Evolutionary conservation across 1,140 invertebrate species (phyloP).

Genomic region (Pectinophora gossypiella): DNA sequence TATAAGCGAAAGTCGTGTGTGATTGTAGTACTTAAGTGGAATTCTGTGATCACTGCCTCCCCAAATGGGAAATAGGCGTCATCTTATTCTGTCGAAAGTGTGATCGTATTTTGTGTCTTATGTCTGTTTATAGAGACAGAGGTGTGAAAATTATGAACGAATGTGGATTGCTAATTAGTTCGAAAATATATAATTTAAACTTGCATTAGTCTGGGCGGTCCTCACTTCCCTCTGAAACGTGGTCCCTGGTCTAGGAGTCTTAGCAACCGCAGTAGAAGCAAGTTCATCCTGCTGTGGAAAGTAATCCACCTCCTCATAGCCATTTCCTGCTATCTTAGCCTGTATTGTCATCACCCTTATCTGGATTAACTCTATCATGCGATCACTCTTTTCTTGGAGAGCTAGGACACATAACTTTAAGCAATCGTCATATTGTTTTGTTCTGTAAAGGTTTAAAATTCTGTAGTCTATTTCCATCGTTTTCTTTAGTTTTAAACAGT

Average conservation of each 20-base stretch:
- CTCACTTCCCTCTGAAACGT: constrained; percentile 41
- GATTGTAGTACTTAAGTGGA: too few relatives aligned
- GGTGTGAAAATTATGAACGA: too few relatives aligned
- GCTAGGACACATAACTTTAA: constrained; percentile 42
- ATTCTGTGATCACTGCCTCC: too few relatives aligned
- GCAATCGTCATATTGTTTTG: constrained; percentile 56
- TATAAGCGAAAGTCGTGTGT: too few relatives aligned
- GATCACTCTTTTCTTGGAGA: constrained; percentile 33
- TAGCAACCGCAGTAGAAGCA: constrained; percentile 43
- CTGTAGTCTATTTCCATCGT: constrained; percentile 48
- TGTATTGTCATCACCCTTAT: constrained; percentile 61
- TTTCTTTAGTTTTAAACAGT: constrained; percentile 9
- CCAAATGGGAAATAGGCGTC: too few relatives aligned
- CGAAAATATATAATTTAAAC: too few relatives aligned
- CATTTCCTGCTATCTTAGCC: constrained; percentile 59
- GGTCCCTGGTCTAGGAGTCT: constrained; percentile 59
- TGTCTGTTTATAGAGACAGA: too few relatives aligned
- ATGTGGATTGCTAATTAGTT: too few relatives aligned
- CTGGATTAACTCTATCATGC: constrained; percentile 55
- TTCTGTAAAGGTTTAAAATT: constrained; percentile 60
- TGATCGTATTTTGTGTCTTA: too few relatives aligned
- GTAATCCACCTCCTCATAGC: constrained; percentile 64
- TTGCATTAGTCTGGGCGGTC: constrained; percentile 26
- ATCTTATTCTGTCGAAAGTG: too few relatives aligned
- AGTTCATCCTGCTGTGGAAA: constrained; percentile 47